Evolutionary conservation across 2,113 vertebrate genomes (phyloP).

Genomic region (Phodopus roborovskii): DNA sequence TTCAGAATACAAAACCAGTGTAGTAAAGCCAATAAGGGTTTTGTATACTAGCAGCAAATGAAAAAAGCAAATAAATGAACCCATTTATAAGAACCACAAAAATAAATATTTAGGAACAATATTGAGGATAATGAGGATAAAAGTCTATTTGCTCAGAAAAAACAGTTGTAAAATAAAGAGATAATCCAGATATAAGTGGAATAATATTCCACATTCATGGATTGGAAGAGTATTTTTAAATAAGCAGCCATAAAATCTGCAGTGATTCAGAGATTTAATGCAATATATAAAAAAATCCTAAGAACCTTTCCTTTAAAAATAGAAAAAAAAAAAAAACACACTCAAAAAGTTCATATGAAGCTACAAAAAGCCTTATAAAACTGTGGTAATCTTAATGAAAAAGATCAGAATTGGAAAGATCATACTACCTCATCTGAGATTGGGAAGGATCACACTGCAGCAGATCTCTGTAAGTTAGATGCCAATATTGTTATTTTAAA

Average conservation of each 20-base stretch:
- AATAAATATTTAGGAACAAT: not conserved
- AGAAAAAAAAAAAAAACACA: not conserved
- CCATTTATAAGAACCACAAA: not conserved
- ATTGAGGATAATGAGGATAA: not conserved
- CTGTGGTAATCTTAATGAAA: not conserved
- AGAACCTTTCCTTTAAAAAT: not conserved
- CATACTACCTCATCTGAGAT: not conserved
- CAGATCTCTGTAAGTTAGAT: not conserved
- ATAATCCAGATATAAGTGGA: not conserved
- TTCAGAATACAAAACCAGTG: not conserved
- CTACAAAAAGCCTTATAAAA: not conserved
- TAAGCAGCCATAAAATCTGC: not conserved
- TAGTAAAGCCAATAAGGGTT: not conserved
- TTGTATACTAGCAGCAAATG: not conserved
- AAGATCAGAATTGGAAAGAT: not conserved
- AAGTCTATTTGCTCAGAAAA: not conserved
- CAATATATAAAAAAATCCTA: not conserved
- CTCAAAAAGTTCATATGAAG: not conserved
- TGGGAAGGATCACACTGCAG: not conserved
- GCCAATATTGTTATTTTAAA: constrained; percentile 13
- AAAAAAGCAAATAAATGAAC: not conserved
- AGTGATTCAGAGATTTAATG: not conserved
- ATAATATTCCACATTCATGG: not conserved
- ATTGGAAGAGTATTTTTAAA: not conserved
- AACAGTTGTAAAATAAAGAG: not conserved